These are phyloP conservation scores for Folsomia manolachei DNA, from an alignment of 2,888 invertebrate species.

Conservation along the genomic window DNA sequence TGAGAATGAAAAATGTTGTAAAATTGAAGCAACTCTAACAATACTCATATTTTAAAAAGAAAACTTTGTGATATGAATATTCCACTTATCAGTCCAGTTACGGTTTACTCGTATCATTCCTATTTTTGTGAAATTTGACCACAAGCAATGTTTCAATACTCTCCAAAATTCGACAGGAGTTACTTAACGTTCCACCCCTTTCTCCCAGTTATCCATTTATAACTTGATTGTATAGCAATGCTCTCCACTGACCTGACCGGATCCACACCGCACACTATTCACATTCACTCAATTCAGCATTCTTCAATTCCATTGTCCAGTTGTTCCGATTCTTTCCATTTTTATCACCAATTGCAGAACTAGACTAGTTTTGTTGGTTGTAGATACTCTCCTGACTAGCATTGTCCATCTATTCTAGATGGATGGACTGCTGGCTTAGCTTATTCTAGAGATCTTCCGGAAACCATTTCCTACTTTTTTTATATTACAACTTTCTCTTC, in stretches of 20 bases:
- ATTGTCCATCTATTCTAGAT: not conserved
- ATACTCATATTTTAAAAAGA: too few species aligned
- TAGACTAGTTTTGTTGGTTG: not conserved
- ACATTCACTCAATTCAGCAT: constrained; percentile 7
- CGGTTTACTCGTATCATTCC: too few species aligned
- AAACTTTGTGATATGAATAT: too few species aligned
- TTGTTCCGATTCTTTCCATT: not conserved
- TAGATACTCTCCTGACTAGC: not conserved
- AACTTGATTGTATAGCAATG: not conserved
- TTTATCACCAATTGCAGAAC: constrained; percentile 1
- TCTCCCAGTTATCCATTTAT: too few species aligned
- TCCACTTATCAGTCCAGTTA: too few species aligned
- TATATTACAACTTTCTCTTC: too few species aligned
- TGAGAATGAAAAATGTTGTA: not conserved
- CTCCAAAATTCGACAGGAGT: too few species aligned
- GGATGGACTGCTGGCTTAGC: not conserved
- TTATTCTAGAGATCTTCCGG: not conserved
- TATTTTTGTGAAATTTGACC: not conserved
- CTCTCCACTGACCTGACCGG: not conserved
- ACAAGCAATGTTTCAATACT: not conserved
- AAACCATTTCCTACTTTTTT: not conserved
- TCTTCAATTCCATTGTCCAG: not conserved
- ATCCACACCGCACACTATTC: not conserved
- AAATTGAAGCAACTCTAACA: not conserved
- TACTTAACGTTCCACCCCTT: too few species aligned